These are phyloP conservation scores for Gorilla gorilla DNA, from an alignment of 2,113 vertebrate species.

Conservation along the genomic window DNA sequence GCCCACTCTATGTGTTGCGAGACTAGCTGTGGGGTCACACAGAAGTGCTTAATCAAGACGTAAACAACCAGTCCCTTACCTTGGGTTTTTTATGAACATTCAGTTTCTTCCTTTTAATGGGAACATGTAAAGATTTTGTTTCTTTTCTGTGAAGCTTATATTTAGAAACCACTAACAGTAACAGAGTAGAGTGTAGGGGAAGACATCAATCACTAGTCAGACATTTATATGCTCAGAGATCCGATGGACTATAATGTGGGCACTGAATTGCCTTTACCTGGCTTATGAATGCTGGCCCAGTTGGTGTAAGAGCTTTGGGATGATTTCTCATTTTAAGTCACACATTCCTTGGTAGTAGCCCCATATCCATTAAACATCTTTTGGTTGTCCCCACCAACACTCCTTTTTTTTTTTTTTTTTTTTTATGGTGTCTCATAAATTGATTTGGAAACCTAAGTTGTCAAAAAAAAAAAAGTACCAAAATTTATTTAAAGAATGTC, in stretches of 20 bases:
- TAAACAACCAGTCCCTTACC: not conserved
- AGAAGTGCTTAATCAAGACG: not conserved
- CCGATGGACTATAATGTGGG: too few relatives aligned
- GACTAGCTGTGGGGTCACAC: not conserved
- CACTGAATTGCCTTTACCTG: not conserved
- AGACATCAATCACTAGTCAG: not conserved
- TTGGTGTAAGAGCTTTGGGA: not conserved
- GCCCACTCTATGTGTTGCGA: not conserved
- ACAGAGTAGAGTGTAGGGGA: not conserved
- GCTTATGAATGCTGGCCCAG: not conserved
- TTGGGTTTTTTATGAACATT: not conserved
- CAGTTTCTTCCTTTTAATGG: not conserved
- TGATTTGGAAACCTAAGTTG: not conserved
- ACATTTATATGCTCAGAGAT: not conserved
- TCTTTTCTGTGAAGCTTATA: too few relatives aligned
- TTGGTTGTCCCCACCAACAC: not conserved
- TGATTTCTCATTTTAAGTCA: not conserved
- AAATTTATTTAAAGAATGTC: not conserved
- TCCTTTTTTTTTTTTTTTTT: not conserved
- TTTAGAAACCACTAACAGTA: not conserved
- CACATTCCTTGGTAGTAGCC: fast-evolving
- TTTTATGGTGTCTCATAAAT: not conserved
- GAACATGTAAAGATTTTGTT: not conserved
- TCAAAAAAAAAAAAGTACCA: too few relatives aligned
- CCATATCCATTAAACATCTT: not conserved